These are phyloP conservation scores for Plecturocebus donacophilus DNA, from an alignment of 2,113 vertebrate species.

Conservation along the genomic window DNA sequence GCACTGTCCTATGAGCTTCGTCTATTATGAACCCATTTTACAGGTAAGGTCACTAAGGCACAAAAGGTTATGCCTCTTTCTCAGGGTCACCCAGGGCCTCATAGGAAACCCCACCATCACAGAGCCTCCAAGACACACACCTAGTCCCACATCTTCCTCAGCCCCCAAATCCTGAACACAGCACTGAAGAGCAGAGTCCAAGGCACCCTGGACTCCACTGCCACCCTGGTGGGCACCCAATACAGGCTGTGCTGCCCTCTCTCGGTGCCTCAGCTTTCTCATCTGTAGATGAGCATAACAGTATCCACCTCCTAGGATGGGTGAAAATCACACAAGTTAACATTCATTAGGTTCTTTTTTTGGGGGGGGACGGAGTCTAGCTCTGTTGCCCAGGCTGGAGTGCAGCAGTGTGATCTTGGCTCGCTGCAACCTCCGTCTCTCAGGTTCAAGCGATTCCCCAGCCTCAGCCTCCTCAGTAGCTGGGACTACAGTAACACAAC, in stretches of 20 bases:
- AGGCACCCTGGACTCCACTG: background rate
- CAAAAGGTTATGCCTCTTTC: background rate
- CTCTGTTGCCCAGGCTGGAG: too few relatives aligned
- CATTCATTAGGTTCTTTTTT: too few relatives aligned
- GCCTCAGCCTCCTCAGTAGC: too few relatives aligned
- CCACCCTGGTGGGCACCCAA: background rate
- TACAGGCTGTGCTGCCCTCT: background rate
- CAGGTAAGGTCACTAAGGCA: background rate
- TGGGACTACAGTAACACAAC: too few relatives aligned
- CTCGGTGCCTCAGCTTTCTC: background rate
- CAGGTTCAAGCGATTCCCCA: too few relatives aligned
- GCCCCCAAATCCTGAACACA: background rate
- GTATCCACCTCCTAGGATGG: background rate
- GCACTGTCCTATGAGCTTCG: too few relatives aligned
- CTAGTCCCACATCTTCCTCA: background rate
- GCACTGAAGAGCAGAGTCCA: fast-evolving
- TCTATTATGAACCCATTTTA: background rate
- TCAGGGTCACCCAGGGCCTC: background rate
- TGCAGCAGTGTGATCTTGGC: too few relatives aligned
- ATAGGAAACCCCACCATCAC: background rate
- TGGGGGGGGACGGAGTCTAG: too few relatives aligned
- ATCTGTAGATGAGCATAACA: fast-evolving
- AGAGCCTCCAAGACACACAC: background rate
- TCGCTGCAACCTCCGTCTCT: too few relatives aligned
- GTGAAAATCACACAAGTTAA: background rate